Evolutionary conservation across 30 jellyfish, hydroid and myxozoan genomes (phyloP).

Genomic region (Aurelia sp.): DNA sequence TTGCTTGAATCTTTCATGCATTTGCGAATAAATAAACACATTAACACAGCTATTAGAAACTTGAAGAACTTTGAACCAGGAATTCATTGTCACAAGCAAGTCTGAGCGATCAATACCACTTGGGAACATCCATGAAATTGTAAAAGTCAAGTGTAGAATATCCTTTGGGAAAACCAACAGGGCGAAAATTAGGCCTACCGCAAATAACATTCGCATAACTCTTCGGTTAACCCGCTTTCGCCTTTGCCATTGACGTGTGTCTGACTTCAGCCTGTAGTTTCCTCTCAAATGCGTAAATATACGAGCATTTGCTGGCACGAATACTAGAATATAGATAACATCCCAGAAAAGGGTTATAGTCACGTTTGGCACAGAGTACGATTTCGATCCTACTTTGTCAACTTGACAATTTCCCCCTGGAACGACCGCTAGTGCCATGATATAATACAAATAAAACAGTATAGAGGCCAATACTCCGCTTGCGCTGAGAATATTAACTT

Average conservation of each 20-base stretch:
- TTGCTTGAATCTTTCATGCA: constrained; percentile 51
- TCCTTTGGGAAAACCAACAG: constrained; percentile 83
- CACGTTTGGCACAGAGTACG: constrained; percentile 71
- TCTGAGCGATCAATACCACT: constrained; percentile 45
- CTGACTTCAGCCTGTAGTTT: constrained; percentile 4
- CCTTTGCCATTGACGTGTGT: constrained; percentile 2
- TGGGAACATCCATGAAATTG: constrained; percentile 69
- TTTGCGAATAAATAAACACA: constrained; percentile 77
- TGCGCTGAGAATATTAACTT: constrained; percentile 41
- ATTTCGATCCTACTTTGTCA: constrained; percentile 14
- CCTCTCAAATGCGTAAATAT: constrained; percentile 23
- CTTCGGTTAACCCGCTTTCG: constrained; percentile 32
- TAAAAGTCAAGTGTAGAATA: constrained; percentile 60
- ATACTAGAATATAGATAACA: constrained; percentile 39
- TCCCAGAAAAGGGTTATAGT: constrained; percentile 24
- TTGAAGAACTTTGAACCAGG: constrained; percentile 70
- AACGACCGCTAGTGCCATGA: constrained; percentile 13
- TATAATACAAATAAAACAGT: constrained; percentile 63
- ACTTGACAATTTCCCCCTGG: constrained; percentile 61
- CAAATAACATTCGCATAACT: constrained; percentile 56
- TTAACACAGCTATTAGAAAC: constrained; percentile 78
- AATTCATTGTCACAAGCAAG: constrained; percentile 46
- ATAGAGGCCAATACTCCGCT: constrained; percentile 34
- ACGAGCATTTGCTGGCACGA: constrained; percentile 52
- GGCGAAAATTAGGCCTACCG: constrained; percentile 64